A percentile compares a stretch with the other conserved stretches of the same genome.
Conservation (phyloP, 2,113 vertebrate genomes). For the Saimiri boliviensis region DNA sequence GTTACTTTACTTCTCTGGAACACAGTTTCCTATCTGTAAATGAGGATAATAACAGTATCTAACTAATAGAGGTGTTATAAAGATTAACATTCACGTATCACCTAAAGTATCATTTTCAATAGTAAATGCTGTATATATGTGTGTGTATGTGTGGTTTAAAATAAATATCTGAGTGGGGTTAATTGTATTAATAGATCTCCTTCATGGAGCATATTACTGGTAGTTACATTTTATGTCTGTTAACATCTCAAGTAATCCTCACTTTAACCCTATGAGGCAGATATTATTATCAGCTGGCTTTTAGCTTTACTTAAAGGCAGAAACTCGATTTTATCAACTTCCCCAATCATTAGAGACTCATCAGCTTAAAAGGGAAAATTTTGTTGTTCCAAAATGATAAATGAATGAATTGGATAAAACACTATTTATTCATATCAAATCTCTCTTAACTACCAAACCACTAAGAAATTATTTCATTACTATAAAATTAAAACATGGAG, state of each 20-base stretch:
- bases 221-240: neutral
- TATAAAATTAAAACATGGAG: constrained; percentile 11
- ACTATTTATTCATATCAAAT: neutral
- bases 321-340: neutral
- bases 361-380: neutral
- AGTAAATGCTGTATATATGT: neutral
- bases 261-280: neutral
- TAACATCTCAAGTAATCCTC: constrained; percentile 8
- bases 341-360: neutral
- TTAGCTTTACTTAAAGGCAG: neutral
- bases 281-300: neutral
- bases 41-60: neutral
- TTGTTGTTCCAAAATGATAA: neutral
- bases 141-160: neutral
- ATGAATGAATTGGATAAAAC: neutral
- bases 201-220: neutral
- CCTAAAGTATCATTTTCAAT: neutral
- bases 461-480: neutral
- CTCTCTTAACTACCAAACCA: neutral
- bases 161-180: neutral
- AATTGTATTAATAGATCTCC: neutral
- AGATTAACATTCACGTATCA: neutral
- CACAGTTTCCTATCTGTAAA: constrained; percentile 27
- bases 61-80: neutral
- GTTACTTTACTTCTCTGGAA: neutral